phyloP scores from a whole-genome alignment of 2,888 invertebrate genomes.

The Athalia rosae region DNA sequence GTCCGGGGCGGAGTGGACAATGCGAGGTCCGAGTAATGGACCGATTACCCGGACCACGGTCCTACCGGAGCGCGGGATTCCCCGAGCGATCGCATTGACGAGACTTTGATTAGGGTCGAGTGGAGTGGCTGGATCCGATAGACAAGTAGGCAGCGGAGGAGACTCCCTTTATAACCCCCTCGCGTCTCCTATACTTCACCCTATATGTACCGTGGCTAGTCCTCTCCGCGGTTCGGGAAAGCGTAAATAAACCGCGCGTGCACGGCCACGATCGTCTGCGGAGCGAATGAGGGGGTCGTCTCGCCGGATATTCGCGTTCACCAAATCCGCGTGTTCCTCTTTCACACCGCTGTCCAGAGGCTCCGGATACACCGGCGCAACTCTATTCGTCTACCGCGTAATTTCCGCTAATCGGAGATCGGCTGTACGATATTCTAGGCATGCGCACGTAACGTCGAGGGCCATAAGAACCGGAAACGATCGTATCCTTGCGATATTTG shows the following conservation, averaged over 20 bases:
- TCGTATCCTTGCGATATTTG: no score
- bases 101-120: constrained; percentile 74
- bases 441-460: no score
- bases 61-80: constrained; percentile 20
- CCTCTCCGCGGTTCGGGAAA: constrained; percentile 4
- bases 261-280: neutral
- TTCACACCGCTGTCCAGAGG: no score
- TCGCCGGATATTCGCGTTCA: neutral
- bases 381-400: no score
- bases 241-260: constrained; percentile 20
- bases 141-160: constrained; percentile 56
- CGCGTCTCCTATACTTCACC: neutral
- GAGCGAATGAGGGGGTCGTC: neutral
- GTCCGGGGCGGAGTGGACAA: constrained; percentile 66
- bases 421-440: no score
- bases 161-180: constrained; percentile 46
- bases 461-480: no score
- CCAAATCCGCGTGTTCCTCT: no score
- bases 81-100: constrained; percentile 70
- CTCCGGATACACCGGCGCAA: no score
- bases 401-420: no score
- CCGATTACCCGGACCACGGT: constrained; percentile 70
- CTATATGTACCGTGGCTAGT: neutral
- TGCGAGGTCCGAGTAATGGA: constrained; percentile 70
- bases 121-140: constrained; percentile 68